Percentiles rank a stretch among this genome's conserved stretches.
These are phyloP conservation scores for Hemicordylus capensis DNA, from an alignment of 2,113 vertebrate species.

Conservation along the genomic window DNA sequence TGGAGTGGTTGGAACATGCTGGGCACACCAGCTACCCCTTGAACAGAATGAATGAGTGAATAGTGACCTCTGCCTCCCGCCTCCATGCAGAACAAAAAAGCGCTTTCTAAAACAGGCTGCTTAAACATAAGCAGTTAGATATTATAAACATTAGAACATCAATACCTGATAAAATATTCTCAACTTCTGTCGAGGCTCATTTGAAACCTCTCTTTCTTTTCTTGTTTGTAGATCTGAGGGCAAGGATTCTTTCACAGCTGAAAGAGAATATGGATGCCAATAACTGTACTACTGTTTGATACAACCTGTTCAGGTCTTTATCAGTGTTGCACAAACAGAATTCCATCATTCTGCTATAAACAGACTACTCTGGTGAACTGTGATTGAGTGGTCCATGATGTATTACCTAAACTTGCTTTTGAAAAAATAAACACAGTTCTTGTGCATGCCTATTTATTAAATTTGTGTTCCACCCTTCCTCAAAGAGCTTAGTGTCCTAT, in stretches of 20 bases:
- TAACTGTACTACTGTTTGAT: not conserved
- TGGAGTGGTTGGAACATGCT: not conserved
- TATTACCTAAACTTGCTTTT: not conserved
- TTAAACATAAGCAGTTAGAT: not conserved
- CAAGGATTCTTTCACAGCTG: constrained; percentile 94
- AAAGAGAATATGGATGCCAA: constrained; percentile 32
- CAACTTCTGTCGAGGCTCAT: constrained; percentile 93
- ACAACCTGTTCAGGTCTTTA: not conserved
- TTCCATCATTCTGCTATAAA: constrained; percentile 18
- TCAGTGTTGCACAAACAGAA: not conserved
- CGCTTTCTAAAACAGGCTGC: not conserved
- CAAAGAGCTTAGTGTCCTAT: not conserved
- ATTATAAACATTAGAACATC: not conserved
- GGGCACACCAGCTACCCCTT: not conserved
- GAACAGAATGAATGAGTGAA: not conserved
- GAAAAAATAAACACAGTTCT: not conserved
- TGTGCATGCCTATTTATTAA: not conserved
- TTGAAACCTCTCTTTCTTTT: constrained; percentile 88
- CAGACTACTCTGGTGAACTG: not conserved
- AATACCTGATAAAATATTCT: constrained; percentile 98
- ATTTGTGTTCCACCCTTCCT: not conserved
- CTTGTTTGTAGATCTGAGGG: constrained; percentile 89
- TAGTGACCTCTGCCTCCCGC: not conserved
- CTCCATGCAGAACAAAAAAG: not conserved
- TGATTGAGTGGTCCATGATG: not conserved